Percentiles rank a stretch among this genome's conserved stretches.
phyloP scores from a whole-genome alignment of 2,113 vertebrate species.

The Coreoperca whiteheadi region DNA sequence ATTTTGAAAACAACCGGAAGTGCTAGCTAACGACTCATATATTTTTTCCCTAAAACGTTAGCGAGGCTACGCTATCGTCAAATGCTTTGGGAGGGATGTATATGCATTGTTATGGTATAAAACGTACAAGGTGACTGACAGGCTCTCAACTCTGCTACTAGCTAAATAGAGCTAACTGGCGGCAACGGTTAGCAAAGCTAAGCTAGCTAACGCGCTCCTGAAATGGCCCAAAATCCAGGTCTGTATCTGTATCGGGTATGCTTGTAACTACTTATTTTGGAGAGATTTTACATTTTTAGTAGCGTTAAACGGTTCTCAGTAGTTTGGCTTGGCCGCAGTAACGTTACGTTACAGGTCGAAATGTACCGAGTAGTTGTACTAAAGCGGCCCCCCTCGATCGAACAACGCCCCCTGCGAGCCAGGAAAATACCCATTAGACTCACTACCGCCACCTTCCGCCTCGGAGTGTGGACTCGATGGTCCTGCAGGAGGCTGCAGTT shows the following conservation, averaged over 20 bases:
- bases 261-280: neutral
- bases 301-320: neutral
- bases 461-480: neutral
- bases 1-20: conserved; percentile 38
- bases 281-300: no score
- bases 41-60: neutral
- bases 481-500: no score
- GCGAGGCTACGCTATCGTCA: neutral
- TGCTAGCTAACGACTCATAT: neutral
- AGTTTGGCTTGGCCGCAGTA: neutral
- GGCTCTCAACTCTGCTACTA: neutral
- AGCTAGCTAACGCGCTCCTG: neutral
- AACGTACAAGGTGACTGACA: neutral
- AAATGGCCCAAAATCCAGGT: neutral
- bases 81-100: neutral
- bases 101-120: neutral
- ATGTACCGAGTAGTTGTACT: neutral
- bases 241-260: neutral
- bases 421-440: neutral
- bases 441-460: neutral
- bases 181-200: neutral
- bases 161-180: neutral
- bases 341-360: neutral
- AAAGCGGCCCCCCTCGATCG: neutral
- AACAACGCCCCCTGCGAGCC: neutral